Base-by-base conservation (phyloP, 2,797 vertebrate species). In the Pterois miles region DNA sequence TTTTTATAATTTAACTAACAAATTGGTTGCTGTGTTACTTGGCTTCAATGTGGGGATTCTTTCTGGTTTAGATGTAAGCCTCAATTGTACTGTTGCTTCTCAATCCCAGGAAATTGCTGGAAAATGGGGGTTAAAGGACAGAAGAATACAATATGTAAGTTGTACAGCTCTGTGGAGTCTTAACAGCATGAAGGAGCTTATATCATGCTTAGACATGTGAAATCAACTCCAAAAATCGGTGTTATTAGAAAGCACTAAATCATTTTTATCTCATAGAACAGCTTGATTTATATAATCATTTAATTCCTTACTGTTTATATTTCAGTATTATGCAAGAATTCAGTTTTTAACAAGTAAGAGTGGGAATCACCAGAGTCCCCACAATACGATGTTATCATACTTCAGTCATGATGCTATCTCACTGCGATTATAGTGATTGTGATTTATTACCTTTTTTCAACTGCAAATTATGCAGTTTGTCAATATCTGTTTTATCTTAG, bases 61-160 rank as follows among this genome's bases (percentile, higher is more conserved):
- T 72, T 63, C 60, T 69, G 31, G 27, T 52, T 22, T 25, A 23
- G 22, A 76, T 77, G 12, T 76, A 59, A 69, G 59, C 60, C 16
- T 54, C 53, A 29, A 34, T 78, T 77, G 71, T 78, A 9, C 31
- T 67, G 65, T 78, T 60, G 50, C 62, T n/a, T 67, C 52, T 73
- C 77, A 84, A 68, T 80, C 3, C 10, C 72, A 88, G 78, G 76
- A 82, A 88, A 65, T 64, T 46, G 23, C 57, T 70, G 13, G 23
- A 52, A 63, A 80, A 56, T 46, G n/a, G 3, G 34, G 67, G 66
- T 83, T 25, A 75, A 78, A 77, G 66, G 36, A 86, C 65, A 63
- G 53, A 18, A 4, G 33, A 68, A 14, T 62, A 57, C 38, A 65
- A 36, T 70, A 31, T 67, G 78, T 11, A 34, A 48, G 56, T 53